These are phyloP conservation scores for Crocidura indochinensis DNA, from an alignment of 2,797 vertebrate species.

Conservation along the genomic window DNA sequence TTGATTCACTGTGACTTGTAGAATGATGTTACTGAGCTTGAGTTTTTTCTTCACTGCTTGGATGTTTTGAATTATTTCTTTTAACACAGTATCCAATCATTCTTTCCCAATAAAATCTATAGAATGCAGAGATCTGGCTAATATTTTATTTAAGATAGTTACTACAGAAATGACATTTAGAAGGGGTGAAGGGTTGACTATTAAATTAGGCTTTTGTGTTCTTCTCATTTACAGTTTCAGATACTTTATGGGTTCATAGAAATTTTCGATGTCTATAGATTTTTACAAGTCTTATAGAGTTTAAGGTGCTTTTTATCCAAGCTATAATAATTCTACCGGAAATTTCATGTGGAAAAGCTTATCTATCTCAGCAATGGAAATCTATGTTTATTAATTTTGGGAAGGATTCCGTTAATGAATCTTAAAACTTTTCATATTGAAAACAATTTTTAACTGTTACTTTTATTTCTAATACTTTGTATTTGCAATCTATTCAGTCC, in stretches of 20 bases:
- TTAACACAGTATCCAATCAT: slow-evolving; percentile 36
- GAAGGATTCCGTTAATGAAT: neutral
- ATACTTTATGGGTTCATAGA: neutral
- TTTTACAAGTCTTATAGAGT: slow-evolving; percentile 22
- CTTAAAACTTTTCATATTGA: slow-evolving; percentile 41
- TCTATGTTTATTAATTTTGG: no score
- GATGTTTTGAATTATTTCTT: slow-evolving; percentile 67
- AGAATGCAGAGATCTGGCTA: neutral
- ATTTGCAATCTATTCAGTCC: neutral
- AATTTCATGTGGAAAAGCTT: neutral
- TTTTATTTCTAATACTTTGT: neutral
- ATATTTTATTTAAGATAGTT: slow-evolving; percentile 28
- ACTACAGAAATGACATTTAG: slow-evolving; percentile 46
- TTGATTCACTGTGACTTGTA: no score
- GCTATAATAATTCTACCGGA: neutral
- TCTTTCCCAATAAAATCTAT: slow-evolving; percentile 64
- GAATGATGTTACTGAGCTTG: slow-evolving; percentile 32
- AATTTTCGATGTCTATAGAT: neutral
- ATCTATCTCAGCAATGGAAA: neutral
- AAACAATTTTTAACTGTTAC: neutral
- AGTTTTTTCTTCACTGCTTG: slow-evolving; percentile 48
- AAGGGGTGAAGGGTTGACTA: slow-evolving; percentile 2
- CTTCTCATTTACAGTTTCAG: slow-evolving; percentile 19
- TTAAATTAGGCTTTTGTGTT: neutral
- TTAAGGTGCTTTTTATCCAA: neutral